Base-by-base conservation (phyloP, 2,888 invertebrate genomes). In the Drosophila koepferae region DNA sequence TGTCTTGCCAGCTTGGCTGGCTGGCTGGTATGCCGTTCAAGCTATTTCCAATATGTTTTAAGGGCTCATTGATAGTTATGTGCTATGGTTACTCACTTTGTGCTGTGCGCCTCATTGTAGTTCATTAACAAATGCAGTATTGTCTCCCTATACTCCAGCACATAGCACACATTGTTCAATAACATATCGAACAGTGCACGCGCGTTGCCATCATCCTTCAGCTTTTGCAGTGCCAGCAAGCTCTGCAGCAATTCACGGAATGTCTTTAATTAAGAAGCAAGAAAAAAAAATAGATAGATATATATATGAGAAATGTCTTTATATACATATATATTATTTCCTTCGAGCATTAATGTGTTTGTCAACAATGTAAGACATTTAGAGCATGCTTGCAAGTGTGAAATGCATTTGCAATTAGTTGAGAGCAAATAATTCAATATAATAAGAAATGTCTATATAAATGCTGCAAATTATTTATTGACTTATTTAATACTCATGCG, bases 111-210 rank as follows among this genome's bases (percentile, higher is more conserved):
- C 90, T 98, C 97, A 91, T 98, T 96, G 93, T 96, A 99, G 88
- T 95, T 96, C 79, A 96, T 94, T 87, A 99, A 94, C 79, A 98
- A 95, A 59, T 95, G 95, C 65, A 98, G 94, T 89, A 98, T 95
- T 81, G 98, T 96, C 93, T 99, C 99, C 76, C 99, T 95, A 93
- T 99, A 99, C 93, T 99, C 99, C 84, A 97, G 94, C 53, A 98
- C 96, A 93, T 99, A 99, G 93, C 99, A 98, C 78, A 98, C 95
- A 92, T 97, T 97, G 93, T 97, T 96, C 93, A 98, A 97, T 80
- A 99, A 95, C 86, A 98, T 96, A 93, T 96, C 96, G 46, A 98
- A 96, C 18, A 97, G 96, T 63, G 97, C 96, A 79, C 95, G 94
- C 1, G 98, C 96, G 31, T 95, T 94, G 43, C 94, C 93, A 36